Evolutionary conservation across 2,797 vertebrate species (phyloP).

Genomic region (Molossus alvarezi): DNA sequence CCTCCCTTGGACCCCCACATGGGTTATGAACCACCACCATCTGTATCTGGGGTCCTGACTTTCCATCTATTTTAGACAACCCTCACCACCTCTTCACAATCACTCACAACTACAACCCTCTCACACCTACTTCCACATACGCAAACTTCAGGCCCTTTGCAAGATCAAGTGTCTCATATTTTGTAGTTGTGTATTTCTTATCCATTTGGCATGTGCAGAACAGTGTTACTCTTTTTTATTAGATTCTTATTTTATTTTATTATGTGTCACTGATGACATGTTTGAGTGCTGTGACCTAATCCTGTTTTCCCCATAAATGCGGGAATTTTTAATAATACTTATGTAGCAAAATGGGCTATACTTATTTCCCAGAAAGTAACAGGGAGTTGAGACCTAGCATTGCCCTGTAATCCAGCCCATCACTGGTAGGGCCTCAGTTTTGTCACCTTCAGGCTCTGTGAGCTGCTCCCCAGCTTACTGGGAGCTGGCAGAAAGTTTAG

Average conservation of each 20-base stretch:
- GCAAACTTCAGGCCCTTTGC: neutral
- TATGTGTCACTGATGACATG: neutral
- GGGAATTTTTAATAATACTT: neutral
- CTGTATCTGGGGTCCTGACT: neutral
- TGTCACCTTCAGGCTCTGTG: neutral
- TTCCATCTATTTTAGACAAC: neutral
- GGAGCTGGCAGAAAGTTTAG: neutral
- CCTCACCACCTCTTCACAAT: neutral
- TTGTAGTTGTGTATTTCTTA: neutral
- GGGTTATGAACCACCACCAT: accelerated
- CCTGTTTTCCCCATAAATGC: neutral
- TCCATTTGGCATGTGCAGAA: neutral
- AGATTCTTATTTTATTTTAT: neutral
- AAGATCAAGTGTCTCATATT: neutral
- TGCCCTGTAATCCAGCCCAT: neutral
- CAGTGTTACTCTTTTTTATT: neutral
- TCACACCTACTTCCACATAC: neutral
- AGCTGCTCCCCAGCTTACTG: neutral
- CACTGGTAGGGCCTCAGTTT: too few relatives aligned
- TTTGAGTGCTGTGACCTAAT: neutral
- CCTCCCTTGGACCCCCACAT: accelerated
- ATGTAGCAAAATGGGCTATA: neutral
- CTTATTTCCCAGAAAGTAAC: neutral
- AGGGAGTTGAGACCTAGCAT: neutral
- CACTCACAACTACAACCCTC: neutral